Conservation (phyloP, 2,113 vertebrate genomes). For the Melanotaenia duboulayi region DNA sequence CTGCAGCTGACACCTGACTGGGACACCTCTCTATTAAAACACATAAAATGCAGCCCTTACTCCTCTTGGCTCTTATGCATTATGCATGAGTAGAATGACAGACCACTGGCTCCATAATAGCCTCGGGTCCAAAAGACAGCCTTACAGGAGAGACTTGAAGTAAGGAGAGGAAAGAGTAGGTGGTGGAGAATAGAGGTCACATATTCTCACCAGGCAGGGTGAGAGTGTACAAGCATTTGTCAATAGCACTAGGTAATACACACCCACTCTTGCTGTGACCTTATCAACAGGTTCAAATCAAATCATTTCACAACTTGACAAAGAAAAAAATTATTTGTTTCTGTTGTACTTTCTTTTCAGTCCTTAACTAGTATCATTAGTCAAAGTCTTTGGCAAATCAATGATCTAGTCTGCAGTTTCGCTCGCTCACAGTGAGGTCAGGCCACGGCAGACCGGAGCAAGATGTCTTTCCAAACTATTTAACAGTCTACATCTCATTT, state of each 20-base stretch:
- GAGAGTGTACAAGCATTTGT: background rate
- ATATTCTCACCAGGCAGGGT: background rate
- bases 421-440: conserved; percentile 54
- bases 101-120: conserved; percentile 39
- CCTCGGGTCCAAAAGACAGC: conserved; percentile 39
- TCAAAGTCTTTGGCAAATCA: conserved; percentile 53
- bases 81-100: conserved; percentile 59
- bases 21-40: conserved; percentile 24
- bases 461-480: conserved; percentile 77
- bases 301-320: background rate
- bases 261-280: background rate
- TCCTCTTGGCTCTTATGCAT: conserved; percentile 51
- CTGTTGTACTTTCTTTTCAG: conserved; percentile 6
- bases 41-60: conserved; percentile 21
- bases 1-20: background rate
- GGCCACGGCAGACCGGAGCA: conserved; percentile 43
- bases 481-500: conserved; percentile 76
- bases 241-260: conserved; percentile 16
- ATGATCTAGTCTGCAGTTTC: conserved; percentile 40
- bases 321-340: background rate
- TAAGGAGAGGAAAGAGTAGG: conserved; percentile 28
- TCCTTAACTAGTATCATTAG: conserved; percentile 45
- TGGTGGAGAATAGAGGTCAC: conserved; percentile 1
- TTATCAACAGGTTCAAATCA: conserved; percentile 44
- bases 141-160: conserved; percentile 40